These are phyloP conservation scores for Cygnus atratus DNA, from an alignment of 2,113 vertebrate genomes.

Conservation along the genomic window DNA sequence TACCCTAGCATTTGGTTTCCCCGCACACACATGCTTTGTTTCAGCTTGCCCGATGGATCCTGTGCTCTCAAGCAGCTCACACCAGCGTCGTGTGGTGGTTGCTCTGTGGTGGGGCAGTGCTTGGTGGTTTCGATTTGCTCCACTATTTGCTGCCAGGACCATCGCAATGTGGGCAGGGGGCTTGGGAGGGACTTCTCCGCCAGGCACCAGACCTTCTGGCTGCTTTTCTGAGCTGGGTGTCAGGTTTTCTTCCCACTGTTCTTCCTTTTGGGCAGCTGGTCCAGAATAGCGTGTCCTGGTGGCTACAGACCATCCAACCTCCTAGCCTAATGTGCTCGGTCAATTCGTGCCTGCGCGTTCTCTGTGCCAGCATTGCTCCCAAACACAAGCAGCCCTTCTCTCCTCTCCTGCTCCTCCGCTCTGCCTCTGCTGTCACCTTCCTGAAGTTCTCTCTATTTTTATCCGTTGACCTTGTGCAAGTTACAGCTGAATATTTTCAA, in stretches of 20 bases:
- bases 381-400: background rate
- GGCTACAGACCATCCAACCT: background rate
- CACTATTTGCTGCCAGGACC: background rate
- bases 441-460: background rate
- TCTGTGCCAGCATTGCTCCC: background rate
- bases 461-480: background rate
- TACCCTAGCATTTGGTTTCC: background rate
- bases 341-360: accelerated
- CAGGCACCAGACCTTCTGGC: background rate
- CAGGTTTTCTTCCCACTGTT: background rate
- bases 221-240: accelerated
- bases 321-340: background rate
- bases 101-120: background rate
- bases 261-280: background rate
- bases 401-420: background rate
- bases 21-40: background rate
- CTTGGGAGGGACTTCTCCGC: background rate
- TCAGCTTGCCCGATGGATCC: accelerated
- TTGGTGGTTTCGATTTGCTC: background rate
- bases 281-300: background rate
- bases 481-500: background rate
- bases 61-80: background rate
- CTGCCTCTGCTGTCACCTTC: background rate
- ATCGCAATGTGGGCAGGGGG: background rate
- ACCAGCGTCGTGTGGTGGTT: background rate